Percentiles rank a stretch among this genome's conserved stretches.
These are phyloP conservation scores for Spilarctia lutea DNA, from an alignment of 2,888 invertebrate genomes.

Conservation along the genomic window DNA sequence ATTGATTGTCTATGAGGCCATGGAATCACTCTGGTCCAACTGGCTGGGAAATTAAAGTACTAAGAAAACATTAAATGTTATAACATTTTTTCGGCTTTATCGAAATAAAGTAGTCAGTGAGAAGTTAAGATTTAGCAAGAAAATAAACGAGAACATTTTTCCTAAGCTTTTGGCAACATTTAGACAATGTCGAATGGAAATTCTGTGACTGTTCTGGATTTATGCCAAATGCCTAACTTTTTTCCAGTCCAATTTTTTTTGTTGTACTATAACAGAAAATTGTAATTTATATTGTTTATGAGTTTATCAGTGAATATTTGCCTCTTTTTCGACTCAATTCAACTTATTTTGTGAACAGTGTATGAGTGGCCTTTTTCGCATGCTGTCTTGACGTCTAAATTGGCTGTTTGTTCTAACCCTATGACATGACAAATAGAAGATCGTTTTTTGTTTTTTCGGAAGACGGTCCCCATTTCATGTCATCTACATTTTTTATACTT, in stretches of 20 bases:
- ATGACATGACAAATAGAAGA: no score
- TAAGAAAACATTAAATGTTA: neutral
- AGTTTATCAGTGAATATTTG: neutral
- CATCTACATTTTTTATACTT: no score
- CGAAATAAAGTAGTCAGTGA: neutral
- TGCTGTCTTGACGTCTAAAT: no score
- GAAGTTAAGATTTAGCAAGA: neutral
- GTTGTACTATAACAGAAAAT: neutral
- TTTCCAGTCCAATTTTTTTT: neutral
- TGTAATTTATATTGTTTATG: neutral
- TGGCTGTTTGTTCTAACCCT: no score
- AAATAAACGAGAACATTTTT: slow-evolving; percentile 18
- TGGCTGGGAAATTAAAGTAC: neutral
- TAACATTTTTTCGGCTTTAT: neutral
- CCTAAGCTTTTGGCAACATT: slow-evolving; percentile 41
- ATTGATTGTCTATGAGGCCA: no score
- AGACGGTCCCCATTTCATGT: no score
- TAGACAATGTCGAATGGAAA: slow-evolving; percentile 28
- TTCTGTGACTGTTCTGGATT: slow-evolving; percentile 40
- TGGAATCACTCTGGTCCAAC: no score
- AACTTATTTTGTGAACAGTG: neutral
- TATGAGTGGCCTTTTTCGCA: neutral
- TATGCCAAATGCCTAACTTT: slow-evolving; percentile 35
- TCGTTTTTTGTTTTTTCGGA: no score
- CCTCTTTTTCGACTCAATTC: neutral